Percentiles rank a stretch among this genome's conserved stretches.
phyloP scores from a whole-genome alignment of 2,797 vertebrate species.

The Morelia viridis region DNA sequence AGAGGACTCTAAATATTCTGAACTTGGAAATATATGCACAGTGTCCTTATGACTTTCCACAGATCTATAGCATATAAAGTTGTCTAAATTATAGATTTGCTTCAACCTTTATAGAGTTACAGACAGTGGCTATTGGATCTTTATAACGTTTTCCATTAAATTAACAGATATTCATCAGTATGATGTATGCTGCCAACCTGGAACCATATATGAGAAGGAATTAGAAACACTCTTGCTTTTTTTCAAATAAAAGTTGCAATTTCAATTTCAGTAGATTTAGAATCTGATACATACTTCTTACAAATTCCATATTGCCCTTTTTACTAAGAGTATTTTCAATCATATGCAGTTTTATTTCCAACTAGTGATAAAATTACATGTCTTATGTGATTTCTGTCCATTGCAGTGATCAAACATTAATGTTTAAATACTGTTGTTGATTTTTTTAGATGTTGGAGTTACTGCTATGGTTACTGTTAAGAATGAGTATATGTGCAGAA shows the following conservation, averaged over 20 bases:
- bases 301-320: background rate
- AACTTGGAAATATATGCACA: background rate
- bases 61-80: background rate
- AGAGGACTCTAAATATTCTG: background rate
- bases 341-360: background rate
- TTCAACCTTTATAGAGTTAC: background rate
- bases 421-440: background rate
- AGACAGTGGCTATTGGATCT: background rate
- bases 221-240: background rate
- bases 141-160: background rate
- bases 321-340: background rate
- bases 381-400: background rate
- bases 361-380: background rate
- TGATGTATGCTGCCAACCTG: background rate
- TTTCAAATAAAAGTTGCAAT: background rate
- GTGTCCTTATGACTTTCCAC: background rate
- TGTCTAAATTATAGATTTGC: background rate
- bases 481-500: slow-evolving; percentile 1
- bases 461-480: background rate
- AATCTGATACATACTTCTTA: background rate
- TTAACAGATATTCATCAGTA: background rate
- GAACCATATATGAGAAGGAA: background rate
- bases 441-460: background rate
- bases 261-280: background rate
- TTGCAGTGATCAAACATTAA: background rate